Conservation (phyloP, 2,113 vertebrate species). For the Melozone crissalis region DNA sequence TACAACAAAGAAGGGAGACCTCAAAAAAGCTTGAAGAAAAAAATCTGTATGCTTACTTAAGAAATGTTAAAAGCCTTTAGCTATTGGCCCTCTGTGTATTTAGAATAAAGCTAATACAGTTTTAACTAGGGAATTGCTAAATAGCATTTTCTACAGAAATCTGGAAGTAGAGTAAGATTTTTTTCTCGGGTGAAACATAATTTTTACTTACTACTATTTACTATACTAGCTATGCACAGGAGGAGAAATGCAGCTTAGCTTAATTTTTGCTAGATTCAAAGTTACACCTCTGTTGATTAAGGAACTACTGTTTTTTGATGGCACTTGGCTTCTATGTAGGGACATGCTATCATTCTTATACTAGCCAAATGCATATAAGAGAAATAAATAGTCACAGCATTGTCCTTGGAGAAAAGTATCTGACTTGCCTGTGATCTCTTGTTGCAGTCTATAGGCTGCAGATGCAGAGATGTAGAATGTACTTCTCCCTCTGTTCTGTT, state of each 20-base stretch:
- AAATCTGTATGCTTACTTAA: fast-evolving
- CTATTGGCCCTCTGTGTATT: not conserved
- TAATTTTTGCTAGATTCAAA: not conserved
- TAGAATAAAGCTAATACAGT: not conserved
- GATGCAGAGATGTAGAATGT: not conserved
- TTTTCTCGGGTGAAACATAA: not conserved
- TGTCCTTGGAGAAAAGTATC: not conserved
- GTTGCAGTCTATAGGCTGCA: not conserved
- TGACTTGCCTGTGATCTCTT: not conserved
- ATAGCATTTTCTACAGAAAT: not conserved
- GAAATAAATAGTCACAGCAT: not conserved
- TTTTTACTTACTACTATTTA: not conserved
- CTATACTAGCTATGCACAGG: not conserved
- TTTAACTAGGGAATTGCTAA: not conserved
- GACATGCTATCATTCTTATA: not conserved
- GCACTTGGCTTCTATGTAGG: not conserved
- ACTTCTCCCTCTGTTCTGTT: not conserved
- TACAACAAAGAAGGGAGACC: not conserved
- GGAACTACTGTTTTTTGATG: not conserved
- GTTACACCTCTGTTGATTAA: not conserved
- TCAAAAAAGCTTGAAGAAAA: not conserved
- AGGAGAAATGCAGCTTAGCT: not conserved
- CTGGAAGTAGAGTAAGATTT: not conserved
- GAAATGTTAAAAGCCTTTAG: not conserved
- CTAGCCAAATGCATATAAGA: not conserved